Conservation (phyloP, 2,113 vertebrate genomes). For the Mastomys natalensis region DNA sequence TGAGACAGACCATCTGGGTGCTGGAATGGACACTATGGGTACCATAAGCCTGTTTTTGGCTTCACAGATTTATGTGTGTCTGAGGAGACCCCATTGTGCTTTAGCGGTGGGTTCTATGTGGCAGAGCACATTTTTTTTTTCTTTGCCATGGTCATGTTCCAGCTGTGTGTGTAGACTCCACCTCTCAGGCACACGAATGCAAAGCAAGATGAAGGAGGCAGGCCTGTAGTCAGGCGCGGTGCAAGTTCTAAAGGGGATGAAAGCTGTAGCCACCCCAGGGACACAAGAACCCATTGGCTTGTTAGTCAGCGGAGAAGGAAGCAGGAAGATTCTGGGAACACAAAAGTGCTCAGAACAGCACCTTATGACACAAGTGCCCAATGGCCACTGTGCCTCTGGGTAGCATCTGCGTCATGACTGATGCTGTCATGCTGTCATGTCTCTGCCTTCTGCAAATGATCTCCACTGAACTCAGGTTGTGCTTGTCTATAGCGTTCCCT, state of each 20-base stretch:
- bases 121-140: background rate
- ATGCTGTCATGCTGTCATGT: rapidly evolving
- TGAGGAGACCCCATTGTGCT: background rate
- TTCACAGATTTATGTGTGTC: background rate
- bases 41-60: background rate
- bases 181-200: background rate
- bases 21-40: background rate
- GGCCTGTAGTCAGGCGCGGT: background rate
- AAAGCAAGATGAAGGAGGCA: background rate
- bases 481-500: too few species aligned
- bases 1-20: background rate
- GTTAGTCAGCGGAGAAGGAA: background rate
- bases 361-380: background rate
- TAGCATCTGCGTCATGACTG: background rate
- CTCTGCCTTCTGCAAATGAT: background rate
- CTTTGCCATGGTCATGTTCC: background rate
- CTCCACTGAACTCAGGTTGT: background rate
- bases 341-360: background rate
- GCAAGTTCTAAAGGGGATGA: background rate
- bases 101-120: background rate
- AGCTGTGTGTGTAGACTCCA: background rate
- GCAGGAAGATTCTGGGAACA: background rate
- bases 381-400: background rate
- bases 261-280: background rate
- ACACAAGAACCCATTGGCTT: background rate